Conservation (phyloP, 2,888 invertebrate species). For the Bimastos eiseni region DNA sequence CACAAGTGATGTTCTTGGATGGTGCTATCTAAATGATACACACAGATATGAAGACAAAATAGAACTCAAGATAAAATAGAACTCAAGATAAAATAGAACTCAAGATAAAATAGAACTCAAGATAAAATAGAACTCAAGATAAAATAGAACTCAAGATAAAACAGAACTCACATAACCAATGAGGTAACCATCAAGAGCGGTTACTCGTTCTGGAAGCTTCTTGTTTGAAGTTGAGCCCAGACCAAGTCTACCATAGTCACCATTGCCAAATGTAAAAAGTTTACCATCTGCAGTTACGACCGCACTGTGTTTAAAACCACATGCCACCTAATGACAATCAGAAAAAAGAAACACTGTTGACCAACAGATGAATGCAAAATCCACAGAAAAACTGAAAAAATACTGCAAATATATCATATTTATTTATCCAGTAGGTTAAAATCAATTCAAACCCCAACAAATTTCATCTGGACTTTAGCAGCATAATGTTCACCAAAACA, state of each 20-base stretch:
- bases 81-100: too few relatives aligned
- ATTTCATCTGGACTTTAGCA: too few relatives aligned
- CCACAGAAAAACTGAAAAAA: neutral
- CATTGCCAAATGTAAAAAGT: slow-evolving; percentile 71
- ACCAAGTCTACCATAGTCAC: slow-evolving; percentile 70
- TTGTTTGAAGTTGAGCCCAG: slow-evolving; percentile 69
- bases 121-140: too few relatives aligned
- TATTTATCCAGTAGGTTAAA: neutral
- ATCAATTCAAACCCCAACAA: neutral
- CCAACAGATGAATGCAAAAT: neutral
- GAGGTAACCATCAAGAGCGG: slow-evolving; percentile 64
- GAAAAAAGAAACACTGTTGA: neutral
- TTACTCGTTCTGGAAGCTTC: slow-evolving; percentile 69
- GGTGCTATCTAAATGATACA: neutral
- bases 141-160: too few relatives aligned
- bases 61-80: too few relatives aligned
- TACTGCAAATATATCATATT: too few relatives aligned
- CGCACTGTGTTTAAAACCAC: slow-evolving; percentile 72
- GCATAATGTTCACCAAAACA: too few relatives aligned
- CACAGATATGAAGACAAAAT: neutral
- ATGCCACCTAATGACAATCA: slow-evolving; percentile 63
- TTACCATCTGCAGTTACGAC: slow-evolving; percentile 71
- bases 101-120: too few relatives aligned
- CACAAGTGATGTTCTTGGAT: neutral
- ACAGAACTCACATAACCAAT: slow-evolving; percentile 58